Evolutionary conservation across 2,797 vertebrate species (phyloP), one percentile per base, ranked within the genome.

Genomic region (Anguilla obscura): DNA sequence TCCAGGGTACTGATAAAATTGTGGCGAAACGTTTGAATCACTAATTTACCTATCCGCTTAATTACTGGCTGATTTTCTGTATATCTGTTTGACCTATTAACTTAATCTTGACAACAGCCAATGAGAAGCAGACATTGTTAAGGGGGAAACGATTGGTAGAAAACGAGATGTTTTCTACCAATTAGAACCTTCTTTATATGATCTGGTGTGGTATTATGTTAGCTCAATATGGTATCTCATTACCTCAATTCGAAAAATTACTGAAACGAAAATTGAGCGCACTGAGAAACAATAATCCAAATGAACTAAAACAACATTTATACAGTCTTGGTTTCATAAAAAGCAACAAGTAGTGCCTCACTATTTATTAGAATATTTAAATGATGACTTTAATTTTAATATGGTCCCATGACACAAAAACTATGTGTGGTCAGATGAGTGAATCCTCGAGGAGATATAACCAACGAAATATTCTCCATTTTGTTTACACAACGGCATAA

Each of bases 1-100:
- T 91, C 90, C 89, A 90, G 84, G 90, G 91, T 92, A 69, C 91
- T 92, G 89, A 87, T 30, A 83, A 14, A n/a, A 86, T 33, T 33
- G 12, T 16, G 21, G 87, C 60, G 50, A 66, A 88, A 88, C 84
- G 74, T 40, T 79, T 45, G 0, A 79, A 45, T 79, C 27, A 33
- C 27, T 14, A 36, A 36, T 74, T 30, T 79, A 79, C 33, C 33
- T 40, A 45, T 18, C 14, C 16, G 16, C 74, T 6, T 79, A 45
- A 86, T 45, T 58, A 58, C 36, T 40, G 50, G 16, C 4, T 85
- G n/a, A 16, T 74, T 30, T 74, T 79, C 7, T 40, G 9, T 40
- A 21, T 18, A 79, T 79, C 36, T 40, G 74, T 79, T 45, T 79
- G 33, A 9, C 74, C 16, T 40, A 8, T 79, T 7, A 79, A 79